A percentile compares a stretch with the other conserved stretches of the same genome.
Evolutionary conservation across 2,888 invertebrate genomes (phyloP).

Genomic region (Arge pagana): DNA sequence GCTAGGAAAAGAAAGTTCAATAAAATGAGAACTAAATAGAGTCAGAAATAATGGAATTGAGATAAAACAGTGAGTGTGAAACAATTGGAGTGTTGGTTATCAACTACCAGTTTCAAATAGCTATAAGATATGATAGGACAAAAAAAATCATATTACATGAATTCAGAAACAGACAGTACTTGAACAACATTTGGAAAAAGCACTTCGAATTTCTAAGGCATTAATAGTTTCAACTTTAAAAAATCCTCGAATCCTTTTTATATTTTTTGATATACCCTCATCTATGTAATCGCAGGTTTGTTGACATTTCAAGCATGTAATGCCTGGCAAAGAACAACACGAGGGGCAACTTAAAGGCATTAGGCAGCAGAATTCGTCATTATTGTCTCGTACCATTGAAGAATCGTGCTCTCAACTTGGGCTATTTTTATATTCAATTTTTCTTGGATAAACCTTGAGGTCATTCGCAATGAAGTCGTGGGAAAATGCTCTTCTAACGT

Average conservation of each 20-base stretch:
- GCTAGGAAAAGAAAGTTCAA: constrained; percentile 53
- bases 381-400: too few species aligned
- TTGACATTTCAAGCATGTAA: too few species aligned
- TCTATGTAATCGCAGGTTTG: too few species aligned
- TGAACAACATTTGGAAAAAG: background rate
- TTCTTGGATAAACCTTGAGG: background rate
- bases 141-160: background rate
- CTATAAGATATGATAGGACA: background rate
- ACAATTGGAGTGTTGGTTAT: background rate
- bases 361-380: too few species aligned
- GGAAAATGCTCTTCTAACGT: background rate
- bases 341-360: too few species aligned
- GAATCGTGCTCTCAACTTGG: too few species aligned
- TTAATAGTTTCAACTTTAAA: too few species aligned
- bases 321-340: too few species aligned
- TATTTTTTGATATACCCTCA: too few species aligned
- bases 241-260: too few species aligned
- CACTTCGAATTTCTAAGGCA: background rate
- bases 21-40: background rate
- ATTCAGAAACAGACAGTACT: background rate
- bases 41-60: constrained; percentile 1
- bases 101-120: background rate
- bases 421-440: background rate
- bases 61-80: background rate
- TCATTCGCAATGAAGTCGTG: background rate